Percentiles rank a stretch among this genome's conserved stretches.
Conservation (phyloP, 2,888 invertebrate species). For the Psylliodes chrysocephalus region DNA sequence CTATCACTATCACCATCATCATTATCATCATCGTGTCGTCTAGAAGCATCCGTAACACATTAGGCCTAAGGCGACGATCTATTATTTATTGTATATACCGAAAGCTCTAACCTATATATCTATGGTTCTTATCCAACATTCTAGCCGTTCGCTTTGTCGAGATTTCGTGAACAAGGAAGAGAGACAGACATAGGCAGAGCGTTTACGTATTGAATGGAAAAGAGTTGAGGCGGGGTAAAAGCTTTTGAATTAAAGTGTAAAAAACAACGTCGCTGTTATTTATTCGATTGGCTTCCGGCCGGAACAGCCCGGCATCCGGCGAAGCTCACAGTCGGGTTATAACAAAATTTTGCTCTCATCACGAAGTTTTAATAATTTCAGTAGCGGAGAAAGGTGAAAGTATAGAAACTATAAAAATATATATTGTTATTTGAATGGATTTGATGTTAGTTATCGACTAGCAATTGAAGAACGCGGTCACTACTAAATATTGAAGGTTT, state of each 20-base stretch:
- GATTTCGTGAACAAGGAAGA: background rate
- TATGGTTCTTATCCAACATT: background rate
- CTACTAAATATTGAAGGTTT: too few relatives aligned
- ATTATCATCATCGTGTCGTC: background rate
- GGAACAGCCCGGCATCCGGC: constrained; percentile 43
- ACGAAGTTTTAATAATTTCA: too few relatives aligned
- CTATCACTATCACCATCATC: background rate
- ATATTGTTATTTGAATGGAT: too few relatives aligned
- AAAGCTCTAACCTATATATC: background rate
- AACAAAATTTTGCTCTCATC: too few relatives aligned
- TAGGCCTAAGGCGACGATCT: background rate
- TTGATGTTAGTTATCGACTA: too few relatives aligned
- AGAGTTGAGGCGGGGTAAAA: constrained; percentile 7
- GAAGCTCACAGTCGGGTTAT: background rate
- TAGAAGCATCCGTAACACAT: constrained; percentile 5
- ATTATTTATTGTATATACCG: constrained; percentile 3
- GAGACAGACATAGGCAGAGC: background rate
- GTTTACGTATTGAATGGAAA: background rate
- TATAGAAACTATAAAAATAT: too few relatives aligned
- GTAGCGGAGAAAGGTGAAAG: too few relatives aligned
- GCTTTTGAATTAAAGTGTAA: constrained; percentile 22
- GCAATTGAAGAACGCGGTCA: too few relatives aligned
- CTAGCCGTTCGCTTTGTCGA: background rate
- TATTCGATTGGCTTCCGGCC: constrained; percentile 45
- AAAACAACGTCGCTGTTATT: constrained; percentile 37